These are phyloP conservation scores for Morone chrysops DNA, from an alignment of 2,113 vertebrate species.

Conservation along the genomic window DNA sequence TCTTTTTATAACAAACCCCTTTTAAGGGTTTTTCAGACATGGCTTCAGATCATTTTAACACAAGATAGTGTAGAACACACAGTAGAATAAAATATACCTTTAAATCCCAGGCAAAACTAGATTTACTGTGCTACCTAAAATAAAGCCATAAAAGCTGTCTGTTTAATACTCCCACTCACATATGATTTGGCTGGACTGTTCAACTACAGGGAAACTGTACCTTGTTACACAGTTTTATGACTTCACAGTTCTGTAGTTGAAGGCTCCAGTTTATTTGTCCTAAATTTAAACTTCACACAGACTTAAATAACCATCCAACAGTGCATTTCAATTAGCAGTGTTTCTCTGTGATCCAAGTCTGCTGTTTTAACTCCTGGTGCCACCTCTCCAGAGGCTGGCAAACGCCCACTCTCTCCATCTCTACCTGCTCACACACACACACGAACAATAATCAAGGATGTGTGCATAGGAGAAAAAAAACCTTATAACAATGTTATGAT, in stretches of 20 bases:
- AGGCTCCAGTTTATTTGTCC: constrained; percentile 19
- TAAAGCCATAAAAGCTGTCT: neutral
- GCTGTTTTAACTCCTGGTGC: constrained; percentile 49
- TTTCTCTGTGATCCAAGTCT: constrained; percentile 51
- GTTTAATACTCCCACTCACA: constrained; percentile 2
- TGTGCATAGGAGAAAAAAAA: neutral
- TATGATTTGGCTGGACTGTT: constrained; percentile 21
- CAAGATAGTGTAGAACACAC: neutral
- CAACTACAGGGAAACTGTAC: neutral
- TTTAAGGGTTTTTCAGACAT: constrained; percentile 11
- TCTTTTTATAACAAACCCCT: neutral
- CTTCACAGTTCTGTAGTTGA: constrained; percentile 18
- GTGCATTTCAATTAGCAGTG: constrained; percentile 61
- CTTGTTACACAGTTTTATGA: constrained; percentile 11
- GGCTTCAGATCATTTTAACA: neutral
- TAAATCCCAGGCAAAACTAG: neutral
- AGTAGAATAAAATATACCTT: neutral
- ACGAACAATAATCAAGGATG: neutral
- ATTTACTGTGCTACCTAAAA: neutral
- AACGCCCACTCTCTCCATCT: no score
- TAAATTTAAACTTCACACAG: constrained; percentile 56
- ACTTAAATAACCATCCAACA: constrained; percentile 58
- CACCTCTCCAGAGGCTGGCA: neutral
- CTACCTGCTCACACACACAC: no score
- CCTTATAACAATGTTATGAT: neutral